Base-by-base conservation (phyloP, 2,113 vertebrate genomes). In the Anthoscopus minutus region DNA sequence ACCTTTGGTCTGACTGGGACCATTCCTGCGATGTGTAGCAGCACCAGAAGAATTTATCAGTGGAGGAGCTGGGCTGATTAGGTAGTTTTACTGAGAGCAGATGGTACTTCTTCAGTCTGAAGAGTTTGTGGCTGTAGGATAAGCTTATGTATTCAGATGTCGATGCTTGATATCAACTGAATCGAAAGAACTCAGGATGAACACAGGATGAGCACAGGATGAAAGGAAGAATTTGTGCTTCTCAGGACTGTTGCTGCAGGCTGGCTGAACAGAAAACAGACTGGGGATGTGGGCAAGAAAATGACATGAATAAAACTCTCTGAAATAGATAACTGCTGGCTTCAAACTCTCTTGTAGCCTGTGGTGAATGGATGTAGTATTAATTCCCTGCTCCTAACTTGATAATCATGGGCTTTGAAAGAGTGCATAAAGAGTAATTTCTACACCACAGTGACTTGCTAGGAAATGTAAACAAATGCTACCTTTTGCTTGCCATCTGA, bases 11-110 rank as follows among this genome's bases (percentile, higher is more conserved):
- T 56, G 65, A 56, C 27, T 4, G 25, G 44, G 44, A 56, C 65
- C 35, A 25, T 78, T 89, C 48, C 48, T 31, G 19, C 0, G 0
- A 35, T 23, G 37, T 3, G 18, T 25, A 64, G 19, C 60, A 86
- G 31, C 71, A 42, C 45, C 66, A 54, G 15, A 61, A 80, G 48
- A 69, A 86, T 76, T 80, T 78, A 19, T 83, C 42, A 47, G 54
- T 42, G 44, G 35, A 60, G 53, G 35, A 72, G 61, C 22, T 37
- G 21, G n/a, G 17, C 53, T 76, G 25, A 70, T 89, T 30, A 66
- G 20, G 6, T 45, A 47, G 48, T 79, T 93, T 83, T 73, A 66
- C 64, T 66, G 56, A 66, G 25, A 84, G 38, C 31, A 73, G 54
- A 23, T 66, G 42, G 31, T 42, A 25, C n/a, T 74, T 79, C 60